A percentile compares a stretch with the other conserved stretches of the same genome.
phyloP scores from a whole-genome alignment of 2,888 invertebrate species.

The Spodoptera littoralis region DNA sequence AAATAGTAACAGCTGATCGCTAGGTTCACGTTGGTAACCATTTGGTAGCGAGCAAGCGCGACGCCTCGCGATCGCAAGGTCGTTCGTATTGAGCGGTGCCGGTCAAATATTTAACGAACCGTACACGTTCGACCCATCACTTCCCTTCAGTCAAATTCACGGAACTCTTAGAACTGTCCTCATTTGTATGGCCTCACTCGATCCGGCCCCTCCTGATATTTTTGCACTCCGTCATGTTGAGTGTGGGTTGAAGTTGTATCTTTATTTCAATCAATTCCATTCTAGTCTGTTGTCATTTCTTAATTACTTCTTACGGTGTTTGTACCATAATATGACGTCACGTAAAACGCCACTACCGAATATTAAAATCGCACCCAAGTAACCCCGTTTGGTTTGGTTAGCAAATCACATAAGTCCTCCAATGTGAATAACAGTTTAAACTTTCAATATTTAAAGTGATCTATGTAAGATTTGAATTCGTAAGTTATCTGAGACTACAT shows the following conservation, averaged over 20 bases:
- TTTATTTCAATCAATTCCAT: slow-evolving; percentile 15
- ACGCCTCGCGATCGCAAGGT: slow-evolving; percentile 72
- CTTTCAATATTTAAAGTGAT: too few relatives aligned
- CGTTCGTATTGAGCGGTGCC: slow-evolving; percentile 77
- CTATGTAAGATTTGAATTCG: too few relatives aligned
- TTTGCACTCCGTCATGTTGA: slow-evolving; percentile 6
- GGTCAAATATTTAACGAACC: slow-evolving; percentile 76
- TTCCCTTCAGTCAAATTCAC: slow-evolving; percentile 53
- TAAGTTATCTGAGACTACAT: too few relatives aligned
- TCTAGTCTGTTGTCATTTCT: slow-evolving; percentile 65
- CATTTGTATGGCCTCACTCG: slow-evolving; percentile 28
- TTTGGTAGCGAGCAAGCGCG: slow-evolving; percentile 70
- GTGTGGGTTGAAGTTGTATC: slow-evolving; percentile 2
- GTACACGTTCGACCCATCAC: slow-evolving; percentile 56
- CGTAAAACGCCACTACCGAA: too few relatives aligned
- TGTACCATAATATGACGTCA: slow-evolving; percentile 44
- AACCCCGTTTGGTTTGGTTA: too few relatives aligned
- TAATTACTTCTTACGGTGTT: slow-evolving; percentile 53
- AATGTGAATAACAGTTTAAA: too few relatives aligned
- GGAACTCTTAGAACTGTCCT: slow-evolving; percentile 34
- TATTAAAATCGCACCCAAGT: too few relatives aligned
- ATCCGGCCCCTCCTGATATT: neutral
- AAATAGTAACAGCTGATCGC: slow-evolving; percentile 72
- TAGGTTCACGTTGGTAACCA: slow-evolving; percentile 67
- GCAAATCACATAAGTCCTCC: too few relatives aligned